Evolutionary conservation across 2,113 vertebrate species (phyloP).

Genomic region (Phalacrocorax carbo): DNA sequence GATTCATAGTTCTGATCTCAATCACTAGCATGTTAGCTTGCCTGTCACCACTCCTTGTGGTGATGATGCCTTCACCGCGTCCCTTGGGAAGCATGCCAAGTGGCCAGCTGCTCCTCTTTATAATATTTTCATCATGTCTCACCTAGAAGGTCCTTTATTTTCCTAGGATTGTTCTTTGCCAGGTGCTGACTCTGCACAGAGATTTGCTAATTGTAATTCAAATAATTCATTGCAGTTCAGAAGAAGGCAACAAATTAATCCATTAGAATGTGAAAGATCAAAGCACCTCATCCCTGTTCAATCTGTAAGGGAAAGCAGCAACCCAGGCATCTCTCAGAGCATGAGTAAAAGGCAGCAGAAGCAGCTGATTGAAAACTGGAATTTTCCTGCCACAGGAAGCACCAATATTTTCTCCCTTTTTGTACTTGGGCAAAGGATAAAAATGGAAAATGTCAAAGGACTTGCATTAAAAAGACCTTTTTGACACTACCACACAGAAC

Average conservation of each 20-base stretch:
- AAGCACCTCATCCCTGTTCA: neutral
- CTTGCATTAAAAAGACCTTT: neutral
- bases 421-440: neutral
- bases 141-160: neutral
- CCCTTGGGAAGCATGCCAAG: accelerated
- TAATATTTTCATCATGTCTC: neutral
- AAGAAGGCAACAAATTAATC: neutral
- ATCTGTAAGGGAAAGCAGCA: neutral
- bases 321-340: neutral
- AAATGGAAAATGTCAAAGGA: neutral
- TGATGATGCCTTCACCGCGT: neutral
- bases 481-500: neutral
- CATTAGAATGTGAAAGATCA: neutral
- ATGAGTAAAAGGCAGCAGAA: neutral
- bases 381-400: neutral
- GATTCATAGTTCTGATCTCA: neutral
- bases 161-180: neutral
- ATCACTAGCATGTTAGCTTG: neutral
- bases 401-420: neutral
- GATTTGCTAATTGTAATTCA: neutral
- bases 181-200: neutral
- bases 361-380: neutral
- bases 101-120: neutral
- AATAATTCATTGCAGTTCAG: neutral
- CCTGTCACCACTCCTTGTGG: neutral